Evolutionary conservation across 2,888 invertebrate species (phyloP).

Genomic region (Acronicta alni): DNA sequence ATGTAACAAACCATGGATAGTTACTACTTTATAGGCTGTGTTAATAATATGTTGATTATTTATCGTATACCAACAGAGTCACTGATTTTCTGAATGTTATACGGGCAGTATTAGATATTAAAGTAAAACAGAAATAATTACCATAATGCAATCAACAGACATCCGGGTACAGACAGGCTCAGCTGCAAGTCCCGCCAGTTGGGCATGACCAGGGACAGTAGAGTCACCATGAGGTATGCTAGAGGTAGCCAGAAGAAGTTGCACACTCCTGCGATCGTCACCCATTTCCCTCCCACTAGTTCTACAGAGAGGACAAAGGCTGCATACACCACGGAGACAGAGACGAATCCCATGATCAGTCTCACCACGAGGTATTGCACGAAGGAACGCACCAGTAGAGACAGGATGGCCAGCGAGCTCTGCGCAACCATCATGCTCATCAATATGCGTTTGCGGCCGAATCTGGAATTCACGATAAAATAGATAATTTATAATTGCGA

Average conservation of each 20-base stretch:
- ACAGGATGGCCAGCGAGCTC: constrained; percentile 91
- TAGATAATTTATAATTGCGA: not conserved
- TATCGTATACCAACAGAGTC: constrained; percentile 7
- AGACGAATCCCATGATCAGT: constrained; percentile 92
- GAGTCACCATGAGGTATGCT: constrained; percentile 93
- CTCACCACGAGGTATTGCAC: constrained; percentile 92
- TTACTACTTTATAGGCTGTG: too few species aligned
- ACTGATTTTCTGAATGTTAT: too few species aligned
- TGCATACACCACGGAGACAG: constrained; percentile 95
- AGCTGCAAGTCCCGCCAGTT: constrained; percentile 93
- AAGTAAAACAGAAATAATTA: constrained; percentile 67
- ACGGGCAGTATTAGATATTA: not conserved
- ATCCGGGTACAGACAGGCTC: constrained; percentile 92
- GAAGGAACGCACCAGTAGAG: constrained; percentile 92
- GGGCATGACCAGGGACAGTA: constrained; percentile 91
- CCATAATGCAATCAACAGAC: constrained; percentile 91
- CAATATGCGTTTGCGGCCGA: constrained; percentile 93
- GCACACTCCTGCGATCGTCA: constrained; percentile 94
- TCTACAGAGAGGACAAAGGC: constrained; percentile 94
- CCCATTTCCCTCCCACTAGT: constrained; percentile 94
- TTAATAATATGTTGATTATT: constrained; percentile 9
- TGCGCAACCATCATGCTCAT: constrained; percentile 92
- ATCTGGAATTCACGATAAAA: constrained; percentile 76
- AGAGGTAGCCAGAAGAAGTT: constrained; percentile 94
- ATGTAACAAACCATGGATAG: not conserved